phyloP scores from a whole-genome alignment of 2,113 vertebrate species.

The Eira barbara region DNA sequence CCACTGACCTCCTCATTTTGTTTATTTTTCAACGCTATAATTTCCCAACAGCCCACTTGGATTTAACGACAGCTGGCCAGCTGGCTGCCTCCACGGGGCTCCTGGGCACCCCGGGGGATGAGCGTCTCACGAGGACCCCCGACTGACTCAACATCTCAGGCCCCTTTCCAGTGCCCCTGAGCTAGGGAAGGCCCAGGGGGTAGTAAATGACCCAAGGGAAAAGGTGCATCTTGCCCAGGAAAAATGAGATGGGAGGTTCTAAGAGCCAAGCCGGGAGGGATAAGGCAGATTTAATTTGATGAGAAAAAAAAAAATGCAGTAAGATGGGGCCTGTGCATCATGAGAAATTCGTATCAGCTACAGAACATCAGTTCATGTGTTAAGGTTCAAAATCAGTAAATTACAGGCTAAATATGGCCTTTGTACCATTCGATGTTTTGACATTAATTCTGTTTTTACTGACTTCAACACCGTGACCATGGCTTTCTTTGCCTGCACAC shows the following conservation, averaged over 20 bases:
- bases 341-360: not conserved
- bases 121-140: not conserved
- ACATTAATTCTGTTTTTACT: not conserved
- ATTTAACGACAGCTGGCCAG: not conserved
- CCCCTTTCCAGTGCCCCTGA: not conserved
- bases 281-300: not conserved
- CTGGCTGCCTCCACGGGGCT: not conserved
- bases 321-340: not conserved
- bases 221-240: not conserved
- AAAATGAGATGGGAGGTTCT: not conserved
- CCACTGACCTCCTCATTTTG: not conserved
- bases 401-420: not conserved
- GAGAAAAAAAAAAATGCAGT: not conserved
- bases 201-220: not conserved
- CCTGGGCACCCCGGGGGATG: not conserved
- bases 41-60: not conserved
- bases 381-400: not conserved
- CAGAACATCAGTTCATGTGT: not conserved
- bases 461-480: not conserved
- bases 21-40: not conserved
- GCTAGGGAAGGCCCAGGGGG: not conserved
- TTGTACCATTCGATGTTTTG: not conserved
- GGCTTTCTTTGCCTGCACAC: not conserved
- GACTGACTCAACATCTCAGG: not conserved
- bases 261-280: not conserved